Base-by-base conservation (phyloP, 2,888 invertebrate genomes). In the Latrodectus hesperus region DNA sequence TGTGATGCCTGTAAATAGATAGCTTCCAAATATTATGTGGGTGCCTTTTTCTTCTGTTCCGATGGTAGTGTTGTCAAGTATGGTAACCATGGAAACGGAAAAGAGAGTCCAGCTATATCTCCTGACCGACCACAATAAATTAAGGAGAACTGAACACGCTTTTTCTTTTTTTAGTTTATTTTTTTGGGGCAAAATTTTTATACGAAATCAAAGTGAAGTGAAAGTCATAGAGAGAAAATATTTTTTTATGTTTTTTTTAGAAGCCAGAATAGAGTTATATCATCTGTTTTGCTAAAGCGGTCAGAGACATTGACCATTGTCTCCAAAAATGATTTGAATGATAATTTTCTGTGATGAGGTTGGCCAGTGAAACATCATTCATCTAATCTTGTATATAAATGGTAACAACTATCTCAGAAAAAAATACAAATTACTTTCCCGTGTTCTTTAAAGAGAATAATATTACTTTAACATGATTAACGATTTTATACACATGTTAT, bases 21-120 rank as follows among this genome's bases (percentile, higher is more conserved):
- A 78, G 77, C 51, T 78, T 53, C 84, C 67, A 84, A 84, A 84
- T 78, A 84, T 84, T 84, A 84, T 84, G 77, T 78, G 77, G 52
- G 12, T 60, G 60, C 60, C 60, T 60, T 60, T 60, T 60, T 60
- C 60, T 60, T 11, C 38, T 26, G 55, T 64, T 80, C 64, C 16
- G 55, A 26, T 60, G 78, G 64, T 73, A 65, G 68, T 84, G 84
- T 84, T 84, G 84, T 77, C 73, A 52, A 78, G 68, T 78, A 65
- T 73, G 73, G 84, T 84, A 16, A n/a, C 73, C 78, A 67, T 55
- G 84, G 84, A 17, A 67, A 84, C 78, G 52, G 52, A 22, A 72
- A 55, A 78, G 71, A 49, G 76, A 81, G 75, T 67, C 75, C 16
- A 84, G 72, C 38, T 38, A 72, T 78, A 84, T 84, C 73, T 84